phyloP scores from a whole-genome alignment of 1,140 invertebrate genomes.

The Leptinotarsa undecemlineata region DNA sequence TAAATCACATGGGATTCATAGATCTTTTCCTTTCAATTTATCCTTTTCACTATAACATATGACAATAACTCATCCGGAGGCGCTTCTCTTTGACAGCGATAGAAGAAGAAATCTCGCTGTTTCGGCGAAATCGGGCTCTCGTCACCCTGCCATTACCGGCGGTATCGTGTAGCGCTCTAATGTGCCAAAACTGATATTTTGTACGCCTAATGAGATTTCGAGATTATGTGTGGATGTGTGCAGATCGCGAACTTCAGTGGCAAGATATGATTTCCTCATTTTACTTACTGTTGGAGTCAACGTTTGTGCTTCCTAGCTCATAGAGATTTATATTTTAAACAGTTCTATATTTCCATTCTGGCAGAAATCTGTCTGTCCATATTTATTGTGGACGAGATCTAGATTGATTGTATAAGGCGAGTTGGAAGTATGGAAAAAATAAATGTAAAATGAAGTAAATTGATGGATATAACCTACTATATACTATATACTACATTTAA shows the following conservation, averaged over 20 bases:
- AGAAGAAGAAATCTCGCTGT: conserved; percentile 38
- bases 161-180: conserved; percentile 3
- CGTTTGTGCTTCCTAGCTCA: background rate
- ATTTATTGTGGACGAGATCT: too few species aligned
- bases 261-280: background rate
- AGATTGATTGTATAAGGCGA: too few species aligned
- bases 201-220: conserved; percentile 10
- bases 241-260: background rate
- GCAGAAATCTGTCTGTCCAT: too few species aligned
- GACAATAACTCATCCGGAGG: conserved; percentile 49
- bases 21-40: conserved; percentile 48
- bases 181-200: conserved; percentile 16
- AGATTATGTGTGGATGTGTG: conserved; percentile 4
- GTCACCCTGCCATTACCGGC: background rate
- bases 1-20: conserved; percentile 34
- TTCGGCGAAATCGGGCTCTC: conserved; percentile 28
- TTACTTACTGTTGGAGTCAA: background rate
- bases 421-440: too few species aligned
- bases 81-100: conserved; percentile 36
- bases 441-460: too few species aligned
- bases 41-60: conserved; percentile 47
- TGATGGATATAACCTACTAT: too few species aligned
- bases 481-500: too few species aligned
- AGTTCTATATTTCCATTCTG: background rate
- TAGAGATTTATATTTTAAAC: background rate